phyloP scores from a whole-genome alignment of 2,113 vertebrate species.

The Bubo scandiacus region DNA sequence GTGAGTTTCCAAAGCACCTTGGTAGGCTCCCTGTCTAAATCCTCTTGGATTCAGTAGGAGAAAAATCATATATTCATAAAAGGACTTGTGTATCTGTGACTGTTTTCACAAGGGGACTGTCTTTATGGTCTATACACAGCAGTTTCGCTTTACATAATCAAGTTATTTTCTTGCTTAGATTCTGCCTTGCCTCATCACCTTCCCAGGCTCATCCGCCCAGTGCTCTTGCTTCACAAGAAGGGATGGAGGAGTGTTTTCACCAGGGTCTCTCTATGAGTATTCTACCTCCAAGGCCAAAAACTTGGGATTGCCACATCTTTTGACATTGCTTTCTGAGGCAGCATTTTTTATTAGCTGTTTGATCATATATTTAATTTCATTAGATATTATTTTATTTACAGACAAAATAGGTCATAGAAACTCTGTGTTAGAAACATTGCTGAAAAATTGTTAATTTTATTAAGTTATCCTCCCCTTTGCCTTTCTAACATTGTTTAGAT shows the following conservation, averaged over 20 bases:
- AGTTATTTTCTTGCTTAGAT: neutral
- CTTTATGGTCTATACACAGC: neutral
- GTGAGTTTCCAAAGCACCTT: neutral
- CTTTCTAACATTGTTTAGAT: neutral
- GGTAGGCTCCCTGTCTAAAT: neutral
- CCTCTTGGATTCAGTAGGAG: neutral
- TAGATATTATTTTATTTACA: neutral
- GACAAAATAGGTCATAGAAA: neutral
- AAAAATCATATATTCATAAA: neutral
- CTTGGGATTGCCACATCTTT: neutral
- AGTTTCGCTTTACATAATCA: neutral
- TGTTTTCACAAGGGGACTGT: neutral
- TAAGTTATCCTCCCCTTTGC: neutral
- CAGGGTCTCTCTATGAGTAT: neutral
- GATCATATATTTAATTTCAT: neutral
- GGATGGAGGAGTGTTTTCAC: neutral
- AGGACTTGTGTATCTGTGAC: neutral
- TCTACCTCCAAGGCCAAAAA: neutral
- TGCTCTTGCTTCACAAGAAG: neutral
- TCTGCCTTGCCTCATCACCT: neutral
- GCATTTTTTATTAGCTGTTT: neutral
- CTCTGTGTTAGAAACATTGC: neutral
- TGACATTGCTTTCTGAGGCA: neutral
- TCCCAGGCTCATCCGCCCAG: neutral
- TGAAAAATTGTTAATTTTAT: neutral